Percentiles rank a stretch among this genome's conserved stretches.
phyloP scores from a whole-genome alignment of 2,888 invertebrate genomes.

The Thysanoteuthis rhombus region DNA sequence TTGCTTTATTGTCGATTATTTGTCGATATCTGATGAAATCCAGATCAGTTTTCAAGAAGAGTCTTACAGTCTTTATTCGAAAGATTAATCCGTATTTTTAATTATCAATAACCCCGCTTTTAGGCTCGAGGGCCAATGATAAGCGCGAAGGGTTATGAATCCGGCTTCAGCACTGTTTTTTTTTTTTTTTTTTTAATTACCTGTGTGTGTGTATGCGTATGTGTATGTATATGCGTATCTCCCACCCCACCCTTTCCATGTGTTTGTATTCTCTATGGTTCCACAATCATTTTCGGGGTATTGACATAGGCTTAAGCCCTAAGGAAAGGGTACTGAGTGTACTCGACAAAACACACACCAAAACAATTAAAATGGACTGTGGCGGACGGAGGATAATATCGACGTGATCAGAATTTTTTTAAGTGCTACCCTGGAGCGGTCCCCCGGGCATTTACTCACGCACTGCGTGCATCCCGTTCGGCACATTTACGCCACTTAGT shows the following conservation, averaged over 20 bases:
- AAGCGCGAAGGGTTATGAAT: too few species aligned
- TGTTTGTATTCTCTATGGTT: background rate
- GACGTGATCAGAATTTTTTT: background rate
- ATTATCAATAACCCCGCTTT: too few species aligned
- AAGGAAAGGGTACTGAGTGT: background rate
- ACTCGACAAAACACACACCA: background rate
- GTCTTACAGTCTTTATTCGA: too few species aligned
- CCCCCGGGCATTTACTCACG: background rate
- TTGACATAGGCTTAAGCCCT: background rate
- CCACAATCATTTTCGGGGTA: background rate
- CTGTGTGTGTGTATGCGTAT: background rate
- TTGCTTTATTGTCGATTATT: too few species aligned
- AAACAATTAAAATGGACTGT: background rate
- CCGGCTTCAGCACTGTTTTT: too few species aligned
- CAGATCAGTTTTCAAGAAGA: too few species aligned
- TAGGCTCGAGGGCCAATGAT: too few species aligned
- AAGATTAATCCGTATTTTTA: too few species aligned
- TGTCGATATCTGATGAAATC: too few species aligned
- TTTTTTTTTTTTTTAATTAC: too few species aligned
- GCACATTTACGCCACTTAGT: background rate
- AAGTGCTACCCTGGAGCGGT: background rate
- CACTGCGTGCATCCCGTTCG: background rate
- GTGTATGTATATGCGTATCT: background rate
- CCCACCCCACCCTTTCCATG: too few species aligned
- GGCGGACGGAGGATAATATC: background rate